Conservation (phyloP, 2,888 invertebrate genomes). For the Rhopalosiphum nymphaeae region DNA sequence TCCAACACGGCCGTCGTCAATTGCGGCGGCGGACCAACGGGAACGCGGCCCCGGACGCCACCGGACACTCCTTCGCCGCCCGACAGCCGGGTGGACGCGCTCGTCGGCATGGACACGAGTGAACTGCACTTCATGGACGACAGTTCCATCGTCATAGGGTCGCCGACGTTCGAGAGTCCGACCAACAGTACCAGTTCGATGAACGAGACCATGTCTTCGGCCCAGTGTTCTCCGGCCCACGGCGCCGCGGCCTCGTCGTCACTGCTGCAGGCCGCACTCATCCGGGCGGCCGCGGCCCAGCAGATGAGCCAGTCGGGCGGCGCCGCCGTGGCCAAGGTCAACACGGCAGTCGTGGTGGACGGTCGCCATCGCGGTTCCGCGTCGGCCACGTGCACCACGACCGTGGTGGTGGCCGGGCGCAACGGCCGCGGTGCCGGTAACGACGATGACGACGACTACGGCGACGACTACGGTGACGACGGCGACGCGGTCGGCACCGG, state of each 20-base stretch:
- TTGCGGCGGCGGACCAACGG: neutral
- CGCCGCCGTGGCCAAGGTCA: conserved; percentile 74
- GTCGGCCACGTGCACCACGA: conserved; percentile 70
- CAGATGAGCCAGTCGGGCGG: conserved; percentile 68
- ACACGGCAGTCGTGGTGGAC: conserved; percentile 80
- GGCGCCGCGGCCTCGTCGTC: conserved; percentile 72
- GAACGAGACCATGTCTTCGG: conserved; percentile 71
- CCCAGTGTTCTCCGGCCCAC: conserved; percentile 76
- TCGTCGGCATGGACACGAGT: conserved; percentile 85
- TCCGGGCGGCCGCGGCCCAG: conserved; percentile 75
- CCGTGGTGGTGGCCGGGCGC: neutral
- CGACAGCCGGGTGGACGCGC: conserved; percentile 78
- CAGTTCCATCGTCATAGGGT: conserved; percentile 85
- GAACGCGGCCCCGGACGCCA: neutral
- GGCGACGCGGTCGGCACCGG: conserved; percentile 68
- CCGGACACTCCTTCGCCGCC: conserved; percentile 74
- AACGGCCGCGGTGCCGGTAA: conserved; percentile 70
- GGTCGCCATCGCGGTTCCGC: conserved; percentile 68
- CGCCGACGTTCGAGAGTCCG: conserved; percentile 84
- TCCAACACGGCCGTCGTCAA: conserved; percentile 46
- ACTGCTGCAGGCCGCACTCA: conserved; percentile 80
- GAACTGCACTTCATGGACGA: conserved; percentile 93
- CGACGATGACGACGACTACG: conserved; percentile 61
- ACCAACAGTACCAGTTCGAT: conserved; percentile 78
- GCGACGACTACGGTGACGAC: neutral